Percentiles rank a stretch among this genome's conserved stretches.
Evolutionary conservation across 2,888 invertebrate genomes (phyloP).

Genomic region (Pseudococcus viburni): DNA sequence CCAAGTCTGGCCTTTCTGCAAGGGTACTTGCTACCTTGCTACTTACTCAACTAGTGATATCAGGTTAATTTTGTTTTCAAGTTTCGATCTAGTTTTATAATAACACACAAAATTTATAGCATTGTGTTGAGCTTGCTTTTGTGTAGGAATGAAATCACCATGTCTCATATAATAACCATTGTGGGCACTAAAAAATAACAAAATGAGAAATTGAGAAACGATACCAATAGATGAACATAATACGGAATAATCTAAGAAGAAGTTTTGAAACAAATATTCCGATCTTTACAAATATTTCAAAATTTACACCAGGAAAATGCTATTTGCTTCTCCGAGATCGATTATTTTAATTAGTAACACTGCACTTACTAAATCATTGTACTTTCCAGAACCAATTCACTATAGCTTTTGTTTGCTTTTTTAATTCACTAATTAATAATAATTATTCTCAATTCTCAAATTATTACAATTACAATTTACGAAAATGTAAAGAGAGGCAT

Average conservation of each 20-base stretch:
- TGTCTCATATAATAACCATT: slow-evolving; percentile 99
- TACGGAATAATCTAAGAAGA: not conserved
- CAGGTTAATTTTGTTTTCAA: slow-evolving; percentile 98
- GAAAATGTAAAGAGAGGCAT: not conserved
- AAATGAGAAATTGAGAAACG: not conserved
- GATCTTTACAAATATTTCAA: not conserved
- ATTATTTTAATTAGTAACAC: not conserved
- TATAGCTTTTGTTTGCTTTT: not conserved
- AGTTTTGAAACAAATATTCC: not conserved
- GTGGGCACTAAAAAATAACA: slow-evolving; percentile 87
- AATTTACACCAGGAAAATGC: not conserved
- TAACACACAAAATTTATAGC: slow-evolving; percentile 98
- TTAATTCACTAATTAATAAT: slow-evolving; percentile 8
- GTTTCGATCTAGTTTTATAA: slow-evolving; percentile 97
- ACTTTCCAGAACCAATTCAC: slow-evolving; percentile 96
- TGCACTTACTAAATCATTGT: slow-evolving; percentile 93
- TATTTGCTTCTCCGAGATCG: not conserved
- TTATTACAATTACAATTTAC: no score
- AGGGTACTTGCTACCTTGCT: no score
- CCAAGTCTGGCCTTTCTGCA: not conserved
- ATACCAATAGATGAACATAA: not conserved
- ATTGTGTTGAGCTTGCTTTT: slow-evolving; percentile 98
- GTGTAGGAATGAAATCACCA: slow-evolving; percentile 97
- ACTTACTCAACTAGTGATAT: slow-evolving; percentile 89
- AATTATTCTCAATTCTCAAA: not conserved